phyloP scores from a whole-genome alignment of 2,113 vertebrate species.

The Rissa tridactyla region DNA sequence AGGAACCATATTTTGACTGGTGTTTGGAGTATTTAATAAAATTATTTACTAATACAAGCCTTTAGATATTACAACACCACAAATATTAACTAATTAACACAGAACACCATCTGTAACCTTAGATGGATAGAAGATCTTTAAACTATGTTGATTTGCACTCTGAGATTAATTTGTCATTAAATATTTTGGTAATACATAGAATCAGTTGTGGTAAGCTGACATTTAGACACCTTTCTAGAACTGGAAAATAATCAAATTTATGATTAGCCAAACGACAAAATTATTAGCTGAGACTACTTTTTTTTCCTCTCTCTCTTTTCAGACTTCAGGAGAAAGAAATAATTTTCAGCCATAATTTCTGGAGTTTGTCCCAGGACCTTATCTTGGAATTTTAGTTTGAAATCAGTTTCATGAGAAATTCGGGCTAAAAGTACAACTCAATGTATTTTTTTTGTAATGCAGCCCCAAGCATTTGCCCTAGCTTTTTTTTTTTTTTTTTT shows the following conservation, averaged over 20 bases:
- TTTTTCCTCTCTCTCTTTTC: background rate
- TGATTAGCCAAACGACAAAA: background rate
- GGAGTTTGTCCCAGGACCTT: background rate
- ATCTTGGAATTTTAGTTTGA: background rate
- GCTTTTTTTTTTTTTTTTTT: background rate
- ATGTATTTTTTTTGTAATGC: background rate
- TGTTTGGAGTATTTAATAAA: background rate
- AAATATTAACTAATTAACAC: background rate
- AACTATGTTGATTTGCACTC: background rate
- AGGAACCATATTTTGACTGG: background rate
- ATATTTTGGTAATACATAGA: background rate
- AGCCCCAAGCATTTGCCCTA: background rate
- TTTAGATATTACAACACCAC: background rate
- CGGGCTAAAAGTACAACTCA: background rate
- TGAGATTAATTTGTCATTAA: background rate
- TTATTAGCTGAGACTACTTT: background rate
- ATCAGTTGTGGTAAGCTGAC: background rate
- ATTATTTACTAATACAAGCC: background rate
- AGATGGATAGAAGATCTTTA: background rate
- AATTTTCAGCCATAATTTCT: background rate
- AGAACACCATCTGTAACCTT: background rate
- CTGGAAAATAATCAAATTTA: background rate
- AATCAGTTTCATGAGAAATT: background rate
- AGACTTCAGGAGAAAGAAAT: accelerated
- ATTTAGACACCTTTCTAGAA: background rate